Conservation (phyloP, 2,797 vertebrate genomes). For the Sitta carolinensis region DNA sequence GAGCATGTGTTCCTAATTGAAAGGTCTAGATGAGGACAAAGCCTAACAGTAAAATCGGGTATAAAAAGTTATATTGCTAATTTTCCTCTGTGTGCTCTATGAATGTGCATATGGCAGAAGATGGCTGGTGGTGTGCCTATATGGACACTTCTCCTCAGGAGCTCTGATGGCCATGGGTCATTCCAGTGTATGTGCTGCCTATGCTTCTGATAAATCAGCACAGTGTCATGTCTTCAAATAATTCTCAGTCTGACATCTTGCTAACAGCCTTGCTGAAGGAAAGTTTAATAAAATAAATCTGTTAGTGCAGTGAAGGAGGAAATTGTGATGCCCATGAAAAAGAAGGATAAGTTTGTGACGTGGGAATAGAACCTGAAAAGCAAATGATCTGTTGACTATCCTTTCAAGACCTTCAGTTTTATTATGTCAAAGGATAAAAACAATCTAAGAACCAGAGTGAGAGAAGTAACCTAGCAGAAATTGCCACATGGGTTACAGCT, state of each 20-base stretch:
- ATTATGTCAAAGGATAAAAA: background rate
- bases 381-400: background rate
- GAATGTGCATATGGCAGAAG: background rate
- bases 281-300: background rate
- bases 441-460: background rate
- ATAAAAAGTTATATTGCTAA: background rate
- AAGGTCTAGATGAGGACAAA: background rate
- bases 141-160: background rate
- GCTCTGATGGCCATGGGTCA: background rate
- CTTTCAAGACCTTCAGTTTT: background rate
- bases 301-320: background rate
- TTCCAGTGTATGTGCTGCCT: background rate
- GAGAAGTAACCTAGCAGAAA: background rate
- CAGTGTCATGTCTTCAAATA: accelerated
- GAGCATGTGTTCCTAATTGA: background rate
- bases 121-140: background rate
- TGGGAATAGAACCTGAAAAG: background rate
- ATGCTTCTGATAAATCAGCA: background rate
- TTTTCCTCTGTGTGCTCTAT: background rate
- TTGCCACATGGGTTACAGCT: background rate
- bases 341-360: background rate
- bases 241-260: background rate
- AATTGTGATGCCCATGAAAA: background rate
- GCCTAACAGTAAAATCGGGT: background rate
- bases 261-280: background rate